Evolutionary conservation across 2,888 invertebrate genomes (phyloP).

Genomic region (Polylopha cassiicola): DNA sequence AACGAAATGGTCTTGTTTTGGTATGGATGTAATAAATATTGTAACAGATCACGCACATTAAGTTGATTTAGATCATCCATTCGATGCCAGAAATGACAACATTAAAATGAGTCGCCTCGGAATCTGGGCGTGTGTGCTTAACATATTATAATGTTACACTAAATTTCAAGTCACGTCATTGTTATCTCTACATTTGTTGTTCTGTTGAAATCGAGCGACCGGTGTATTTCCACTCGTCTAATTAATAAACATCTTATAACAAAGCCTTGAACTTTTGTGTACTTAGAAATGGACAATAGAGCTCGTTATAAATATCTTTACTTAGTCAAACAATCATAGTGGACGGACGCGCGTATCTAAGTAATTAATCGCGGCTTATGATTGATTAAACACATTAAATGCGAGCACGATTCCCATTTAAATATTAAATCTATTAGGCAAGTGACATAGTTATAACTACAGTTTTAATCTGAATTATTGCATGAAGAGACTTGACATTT

Average conservation of each 20-base stretch:
- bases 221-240: constrained; percentile 59
- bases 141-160: constrained; percentile 30
- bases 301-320: constrained; percentile 62
- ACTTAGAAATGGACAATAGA: constrained; percentile 64
- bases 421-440: constrained; percentile 70
- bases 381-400: constrained; percentile 75
- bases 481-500: constrained; percentile 59
- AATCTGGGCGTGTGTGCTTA: constrained; percentile 13
- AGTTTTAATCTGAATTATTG: constrained; percentile 71
- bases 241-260: constrained; percentile 70
- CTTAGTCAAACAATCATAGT: constrained; percentile 49
- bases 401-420: constrained; percentile 71
- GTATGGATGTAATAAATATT: constrained; percentile 12
- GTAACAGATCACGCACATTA: constrained; percentile 7
- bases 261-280: constrained; percentile 72
- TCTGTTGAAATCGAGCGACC: constrained; percentile 49
- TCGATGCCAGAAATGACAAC: constrained; percentile 17
- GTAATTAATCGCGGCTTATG: constrained; percentile 75
- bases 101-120: constrained; percentile 1
- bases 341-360: constrained; percentile 62
- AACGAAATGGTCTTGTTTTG: no score
- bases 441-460: constrained; percentile 72
- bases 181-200: constrained; percentile 51
- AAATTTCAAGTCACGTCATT: constrained; percentile 52
- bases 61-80: constrained; percentile 16